A percentile compares a stretch with the other conserved stretches of the same genome.
phyloP scores from a whole-genome alignment of 2,888 invertebrate species.

The Pseudanteris insignis region DNA sequence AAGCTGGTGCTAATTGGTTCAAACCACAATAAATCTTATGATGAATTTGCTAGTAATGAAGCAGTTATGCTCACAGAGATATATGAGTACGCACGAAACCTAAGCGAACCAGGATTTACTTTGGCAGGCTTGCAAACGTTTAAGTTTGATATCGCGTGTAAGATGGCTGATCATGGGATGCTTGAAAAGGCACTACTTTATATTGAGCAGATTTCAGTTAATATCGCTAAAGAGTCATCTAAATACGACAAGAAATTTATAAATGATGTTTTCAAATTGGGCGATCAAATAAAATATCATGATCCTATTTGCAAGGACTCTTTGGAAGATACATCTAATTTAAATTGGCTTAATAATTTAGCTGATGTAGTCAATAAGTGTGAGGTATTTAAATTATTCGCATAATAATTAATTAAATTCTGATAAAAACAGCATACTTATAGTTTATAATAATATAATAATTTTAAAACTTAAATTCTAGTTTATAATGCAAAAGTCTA shows the following conservation, averaged over 20 bases:
- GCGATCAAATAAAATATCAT: constrained; percentile 75
- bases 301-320: constrained; percentile 72
- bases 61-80: constrained; percentile 95
- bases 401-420: constrained; percentile 2
- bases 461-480: too few species aligned
- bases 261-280: constrained; percentile 67
- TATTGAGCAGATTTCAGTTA: constrained; percentile 80
- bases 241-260: constrained; percentile 69
- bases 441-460: too few species aligned
- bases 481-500: too few species aligned
- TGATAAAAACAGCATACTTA: too few species aligned
- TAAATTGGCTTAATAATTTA: constrained; percentile 71
- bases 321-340: constrained; percentile 68
- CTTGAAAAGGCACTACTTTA: constrained; percentile 84
- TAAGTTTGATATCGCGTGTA: constrained; percentile 83
- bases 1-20: constrained; percentile 86
- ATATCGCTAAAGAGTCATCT: constrained; percentile 72
- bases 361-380: constrained; percentile 65
- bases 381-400: too few species aligned
- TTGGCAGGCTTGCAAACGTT: constrained; percentile 80
- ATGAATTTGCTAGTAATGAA: constrained; percentile 79
- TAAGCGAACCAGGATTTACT: constrained; percentile 78
- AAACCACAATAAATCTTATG: constrained; percentile 72
- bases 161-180: constrained; percentile 81
- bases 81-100: constrained; percentile 89